A percentile compares a stretch with the other conserved stretches of the same genome.
Conservation (phyloP, 2,888 invertebrate species). For the Rhingia rostrata region DNA sequence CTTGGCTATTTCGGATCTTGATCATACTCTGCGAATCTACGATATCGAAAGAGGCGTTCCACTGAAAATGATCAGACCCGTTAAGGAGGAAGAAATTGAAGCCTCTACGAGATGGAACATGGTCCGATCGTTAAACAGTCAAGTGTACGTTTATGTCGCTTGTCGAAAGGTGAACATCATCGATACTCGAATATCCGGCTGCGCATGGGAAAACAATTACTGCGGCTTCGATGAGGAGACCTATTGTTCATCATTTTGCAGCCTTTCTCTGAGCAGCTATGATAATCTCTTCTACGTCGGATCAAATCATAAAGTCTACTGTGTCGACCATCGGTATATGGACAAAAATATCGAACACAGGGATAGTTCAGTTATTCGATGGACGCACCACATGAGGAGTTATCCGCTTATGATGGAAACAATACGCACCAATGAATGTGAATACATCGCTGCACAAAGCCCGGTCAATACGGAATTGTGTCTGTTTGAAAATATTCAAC, state of each 20-base stretch:
- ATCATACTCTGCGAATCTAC: constrained; percentile 77
- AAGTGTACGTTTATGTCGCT: constrained; percentile 78
- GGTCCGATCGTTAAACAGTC: constrained; percentile 75
- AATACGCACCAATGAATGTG: constrained; percentile 74
- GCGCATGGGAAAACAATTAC: constrained; percentile 71
- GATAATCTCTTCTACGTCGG: constrained; percentile 79
- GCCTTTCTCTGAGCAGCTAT: constrained; percentile 77
- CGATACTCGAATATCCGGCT: constrained; percentile 77
- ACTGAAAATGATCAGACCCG: constrained; percentile 36
- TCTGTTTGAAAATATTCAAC: constrained; percentile 78
- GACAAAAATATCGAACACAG: constrained; percentile 75
- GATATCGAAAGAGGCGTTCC: constrained; percentile 72
- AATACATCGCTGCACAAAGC: constrained; percentile 78
- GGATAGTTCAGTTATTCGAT: constrained; percentile 72
- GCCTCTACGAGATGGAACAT: constrained; percentile 78
- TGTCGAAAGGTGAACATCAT: constrained; percentile 77
- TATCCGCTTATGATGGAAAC: constrained; percentile 79
- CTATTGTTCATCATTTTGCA: constrained; percentile 78
- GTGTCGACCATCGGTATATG: constrained; percentile 78
- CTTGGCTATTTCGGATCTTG: constrained; percentile 78
- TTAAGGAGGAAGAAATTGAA: constrained; percentile 14
- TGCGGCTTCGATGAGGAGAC: constrained; percentile 38
- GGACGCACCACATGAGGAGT: constrained; percentile 80
- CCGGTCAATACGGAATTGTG: constrained; percentile 77
- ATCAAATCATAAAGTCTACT: constrained; percentile 80